phyloP scores from a whole-genome alignment of 2,797 vertebrate species.

The Nyctibius grandis region DNA sequence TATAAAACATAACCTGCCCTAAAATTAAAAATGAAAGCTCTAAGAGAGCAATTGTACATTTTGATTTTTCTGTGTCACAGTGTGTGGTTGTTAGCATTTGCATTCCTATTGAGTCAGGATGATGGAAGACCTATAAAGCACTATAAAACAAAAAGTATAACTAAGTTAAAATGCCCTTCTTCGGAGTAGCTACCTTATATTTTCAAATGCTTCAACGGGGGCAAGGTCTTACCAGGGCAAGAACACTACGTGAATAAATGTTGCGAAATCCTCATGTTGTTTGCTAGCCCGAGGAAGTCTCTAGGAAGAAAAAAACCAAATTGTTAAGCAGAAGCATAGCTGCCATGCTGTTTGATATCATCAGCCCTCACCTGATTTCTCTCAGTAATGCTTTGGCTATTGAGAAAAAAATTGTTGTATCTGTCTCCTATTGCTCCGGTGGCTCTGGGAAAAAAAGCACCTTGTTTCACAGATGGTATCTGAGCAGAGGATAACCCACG shows the following conservation, averaged over 20 bases:
- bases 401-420: not conserved
- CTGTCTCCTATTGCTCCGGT: not conserved
- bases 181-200: not conserved
- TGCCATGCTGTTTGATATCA: not conserved
- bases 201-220: not conserved
- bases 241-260: not conserved
- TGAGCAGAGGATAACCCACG: not conserved
- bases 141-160: not conserved
- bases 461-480: not conserved
- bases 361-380: not conserved
- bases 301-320: not conserved
- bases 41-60: not conserved
- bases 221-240: not conserved
- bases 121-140: not conserved
- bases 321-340: not conserved
- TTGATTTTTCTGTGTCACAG: not conserved
- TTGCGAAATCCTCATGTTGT: not conserved
- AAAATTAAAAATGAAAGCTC: not conserved
- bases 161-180: not conserved
- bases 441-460: not conserved
- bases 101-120: not conserved
- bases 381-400: not conserved
- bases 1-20: not conserved
- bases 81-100: not conserved
- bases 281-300: not conserved